Conservation (phyloP, 2,113 vertebrate species). For the Passer domesticus region DNA sequence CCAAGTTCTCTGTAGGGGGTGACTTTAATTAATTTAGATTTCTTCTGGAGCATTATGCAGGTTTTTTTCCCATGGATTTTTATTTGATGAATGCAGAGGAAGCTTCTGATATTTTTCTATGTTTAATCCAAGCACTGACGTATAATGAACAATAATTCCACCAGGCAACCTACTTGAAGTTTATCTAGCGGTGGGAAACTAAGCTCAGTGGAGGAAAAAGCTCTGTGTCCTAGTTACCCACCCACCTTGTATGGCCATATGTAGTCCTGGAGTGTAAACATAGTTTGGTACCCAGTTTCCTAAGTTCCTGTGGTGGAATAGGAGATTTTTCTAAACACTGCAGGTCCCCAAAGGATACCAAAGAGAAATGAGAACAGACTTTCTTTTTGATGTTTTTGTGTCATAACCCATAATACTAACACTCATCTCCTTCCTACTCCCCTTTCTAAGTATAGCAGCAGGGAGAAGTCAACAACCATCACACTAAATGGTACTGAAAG, state of each 20-base stretch:
- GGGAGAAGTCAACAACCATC: conserved; percentile 24
- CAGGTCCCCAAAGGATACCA: background rate
- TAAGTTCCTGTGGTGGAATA: background rate
- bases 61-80: conserved; percentile 46
- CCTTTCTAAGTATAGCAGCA: background rate
- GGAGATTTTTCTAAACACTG: conserved; percentile 14
- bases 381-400: conserved; percentile 28
- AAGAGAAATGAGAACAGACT: conserved; percentile 23
- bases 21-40: conserved; percentile 14
- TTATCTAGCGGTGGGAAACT: conserved; percentile 45
- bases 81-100: conserved; percentile 31
- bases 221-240: conserved; percentile 8
- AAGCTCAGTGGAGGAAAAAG: background rate
- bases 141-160: conserved; percentile 5
- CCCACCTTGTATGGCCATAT: background rate
- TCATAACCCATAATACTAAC: background rate
- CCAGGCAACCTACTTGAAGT: conserved; percentile 3
- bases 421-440: conserved; percentile 16
- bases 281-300: conserved; percentile 9
- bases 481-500: conserved; percentile 6
- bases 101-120: conserved; percentile 34
- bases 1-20: conserved; percentile 10
- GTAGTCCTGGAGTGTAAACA: background rate
- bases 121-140: background rate
- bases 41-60: conserved; percentile 1